Evolutionary conservation across 2,113 vertebrate species (phyloP), one percentile per base, ranked within the genome.

Genomic region (Carettochelys insculpta): DNA sequence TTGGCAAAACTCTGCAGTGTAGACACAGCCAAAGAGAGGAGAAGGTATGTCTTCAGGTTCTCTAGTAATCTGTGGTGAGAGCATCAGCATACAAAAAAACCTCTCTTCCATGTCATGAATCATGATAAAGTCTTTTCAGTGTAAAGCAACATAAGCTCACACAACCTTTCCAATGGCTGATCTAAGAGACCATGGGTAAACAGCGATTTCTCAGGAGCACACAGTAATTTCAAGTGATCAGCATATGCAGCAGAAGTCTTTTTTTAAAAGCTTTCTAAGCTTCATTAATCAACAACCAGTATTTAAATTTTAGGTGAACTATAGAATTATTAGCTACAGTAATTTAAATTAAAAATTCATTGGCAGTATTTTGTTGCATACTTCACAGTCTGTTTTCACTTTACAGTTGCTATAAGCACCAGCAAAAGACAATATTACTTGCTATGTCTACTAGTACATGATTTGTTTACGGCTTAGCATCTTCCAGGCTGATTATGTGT

Each of bases 401-500:
- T 94, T 94, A 61, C 82, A 82, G 52, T 58, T 95, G 58, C 87
- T 97, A 61, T 85, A 95, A 97, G 96, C 92, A 29, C 17, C 41
- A 91, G 41, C 34, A 13, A 16, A 92, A 92, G 87, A 92, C 90
- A 93, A 95, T 56, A 83, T 65, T 82, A 65, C 41, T 4, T 4
- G 4, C 38, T 51, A 5, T 90, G 96, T 95, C 92, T 85, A 91
- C 56, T 11, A 56, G 82, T 47, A 83, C 0, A 2, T 79, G 86
- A 84, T 95, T 89, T 93, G 41, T 83, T 53, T 94, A 83, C 79
- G 41, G 77, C 80, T 91, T 91, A 61, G 80, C 93, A 76, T 89
- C 84, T 87, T 65, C 31, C 16, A 56, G 51, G 91, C 56, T 58
- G 76, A 29, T 79, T 50, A 54, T n/a, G 47, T 16, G 25, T 29